phyloP scores from a whole-genome alignment of 2,888 invertebrate genomes.

The Mythimna pallens region DNA sequence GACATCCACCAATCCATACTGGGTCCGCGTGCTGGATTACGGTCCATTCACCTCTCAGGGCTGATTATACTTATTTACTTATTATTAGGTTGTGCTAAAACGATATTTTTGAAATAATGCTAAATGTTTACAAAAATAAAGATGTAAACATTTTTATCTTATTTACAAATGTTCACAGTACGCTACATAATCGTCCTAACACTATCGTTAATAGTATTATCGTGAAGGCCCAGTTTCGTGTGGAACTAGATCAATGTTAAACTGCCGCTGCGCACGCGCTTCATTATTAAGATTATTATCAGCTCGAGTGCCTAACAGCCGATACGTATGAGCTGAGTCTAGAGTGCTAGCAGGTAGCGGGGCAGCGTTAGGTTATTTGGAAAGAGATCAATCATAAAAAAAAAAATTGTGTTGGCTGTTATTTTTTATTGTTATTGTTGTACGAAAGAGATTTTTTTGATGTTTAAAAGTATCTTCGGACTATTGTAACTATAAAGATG shows the following conservation, averaged over 20 bases:
- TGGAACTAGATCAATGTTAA: constrained; percentile 48
- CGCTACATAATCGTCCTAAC: constrained; percentile 3
- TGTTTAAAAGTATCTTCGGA: no score
- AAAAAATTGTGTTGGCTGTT: no score
- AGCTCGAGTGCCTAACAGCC: constrained; percentile 16
- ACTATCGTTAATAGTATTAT: constrained; percentile 39
- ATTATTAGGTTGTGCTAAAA: no score
- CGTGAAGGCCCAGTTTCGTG: constrained; percentile 34
- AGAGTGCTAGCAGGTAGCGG: background rate
- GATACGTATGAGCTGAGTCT: background rate
- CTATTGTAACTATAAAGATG: no score
- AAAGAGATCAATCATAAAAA: background rate
- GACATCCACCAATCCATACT: no score
- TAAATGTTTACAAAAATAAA: background rate
- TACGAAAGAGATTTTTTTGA: no score
- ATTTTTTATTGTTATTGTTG: no score
- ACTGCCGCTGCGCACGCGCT: constrained; percentile 47
- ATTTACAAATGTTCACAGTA: background rate
- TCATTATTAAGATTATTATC: constrained; percentile 62
- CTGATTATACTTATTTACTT: no score
- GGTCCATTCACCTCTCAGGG: no score
- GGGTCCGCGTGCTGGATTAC: no score
- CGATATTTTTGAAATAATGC: background rate
- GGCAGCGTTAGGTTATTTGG: background rate
- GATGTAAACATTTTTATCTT: background rate